Conservation (phyloP, 2,888 invertebrate species). For the Lycia hirtaria region DNA sequence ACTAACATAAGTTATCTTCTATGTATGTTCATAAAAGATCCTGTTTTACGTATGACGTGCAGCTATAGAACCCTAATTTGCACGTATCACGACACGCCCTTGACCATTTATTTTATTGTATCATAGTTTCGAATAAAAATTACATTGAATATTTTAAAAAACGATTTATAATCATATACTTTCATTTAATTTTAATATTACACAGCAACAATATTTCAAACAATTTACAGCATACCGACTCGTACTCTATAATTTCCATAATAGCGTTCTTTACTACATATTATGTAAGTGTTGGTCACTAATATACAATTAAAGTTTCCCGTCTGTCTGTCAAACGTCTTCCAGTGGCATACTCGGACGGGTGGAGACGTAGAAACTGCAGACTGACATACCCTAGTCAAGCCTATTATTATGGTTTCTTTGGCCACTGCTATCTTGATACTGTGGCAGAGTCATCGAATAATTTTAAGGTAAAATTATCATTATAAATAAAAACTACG, state of each 20-base stretch:
- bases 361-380: slow-evolving; percentile 39
- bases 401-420: slow-evolving; percentile 70
- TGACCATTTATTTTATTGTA: too few relatives aligned
- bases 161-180: too few relatives aligned
- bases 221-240: not conserved
- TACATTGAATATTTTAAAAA: too few relatives aligned
- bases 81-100: too few relatives aligned
- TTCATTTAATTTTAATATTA: not conserved
- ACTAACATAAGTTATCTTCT: too few relatives aligned
- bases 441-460: not conserved
- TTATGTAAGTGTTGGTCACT: slow-evolving; percentile 45
- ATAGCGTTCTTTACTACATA: slow-evolving; percentile 54
- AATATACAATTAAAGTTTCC: slow-evolving; percentile 75
- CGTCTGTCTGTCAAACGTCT: slow-evolving; percentile 78
- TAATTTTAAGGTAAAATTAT: not conserved
- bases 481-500: not conserved
- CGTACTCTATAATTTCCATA: slow-evolving; percentile 56
- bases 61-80: too few relatives aligned
- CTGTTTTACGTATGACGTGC: too few relatives aligned
- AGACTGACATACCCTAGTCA: slow-evolving; percentile 64
- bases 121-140: too few relatives aligned
- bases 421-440: slow-evolving; percentile 20
- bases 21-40: too few relatives aligned
- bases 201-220: slow-evolving; percentile 1
- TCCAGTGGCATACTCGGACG: slow-evolving; percentile 70